These are phyloP conservation scores for Orchestia grillus DNA, from an alignment of 1,140 invertebrate genomes.

Conservation along the genomic window DNA sequence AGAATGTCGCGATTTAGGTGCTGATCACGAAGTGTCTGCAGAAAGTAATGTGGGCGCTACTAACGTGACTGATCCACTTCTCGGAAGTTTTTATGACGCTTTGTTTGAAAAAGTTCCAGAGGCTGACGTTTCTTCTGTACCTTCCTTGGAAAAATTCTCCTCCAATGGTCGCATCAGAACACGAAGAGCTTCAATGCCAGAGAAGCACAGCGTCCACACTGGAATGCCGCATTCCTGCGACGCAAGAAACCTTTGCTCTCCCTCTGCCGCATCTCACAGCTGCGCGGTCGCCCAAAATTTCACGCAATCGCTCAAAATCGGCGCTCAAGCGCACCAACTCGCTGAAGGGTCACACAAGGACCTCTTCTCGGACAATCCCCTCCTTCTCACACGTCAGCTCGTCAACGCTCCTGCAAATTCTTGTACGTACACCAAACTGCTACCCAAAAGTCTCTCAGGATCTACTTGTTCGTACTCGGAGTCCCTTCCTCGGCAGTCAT, in stretches of 20 bases:
- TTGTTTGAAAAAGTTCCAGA: not conserved
- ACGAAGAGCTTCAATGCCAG: constrained; percentile 34
- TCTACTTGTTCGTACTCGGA: not conserved
- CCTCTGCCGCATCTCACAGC: not conserved
- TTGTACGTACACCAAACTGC: not conserved
- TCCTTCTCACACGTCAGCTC: not conserved
- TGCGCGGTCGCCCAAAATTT: not conserved
- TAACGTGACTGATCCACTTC: not conserved
- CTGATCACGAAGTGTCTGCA: not conserved
- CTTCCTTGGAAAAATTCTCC: constrained; percentile 11
- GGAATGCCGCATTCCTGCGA: not conserved
- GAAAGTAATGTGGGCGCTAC: not conserved
- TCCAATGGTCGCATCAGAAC: constrained; percentile 54
- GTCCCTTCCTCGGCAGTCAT: not conserved
- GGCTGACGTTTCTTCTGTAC: not conserved
- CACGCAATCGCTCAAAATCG: not conserved
- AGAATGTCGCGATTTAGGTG: constrained; percentile 13
- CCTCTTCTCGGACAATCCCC: not conserved
- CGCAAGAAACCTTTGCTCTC: not conserved
- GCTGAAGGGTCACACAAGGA: not conserved
- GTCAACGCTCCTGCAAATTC: not conserved
- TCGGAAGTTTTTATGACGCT: constrained; percentile 5
- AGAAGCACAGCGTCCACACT: not conserved
- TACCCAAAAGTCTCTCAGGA: not conserved
- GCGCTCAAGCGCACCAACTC: not conserved